These are phyloP conservation scores for Poeciliopsis retropinna DNA, from an alignment of 2,113 vertebrate genomes.

Conservation along the genomic window DNA sequence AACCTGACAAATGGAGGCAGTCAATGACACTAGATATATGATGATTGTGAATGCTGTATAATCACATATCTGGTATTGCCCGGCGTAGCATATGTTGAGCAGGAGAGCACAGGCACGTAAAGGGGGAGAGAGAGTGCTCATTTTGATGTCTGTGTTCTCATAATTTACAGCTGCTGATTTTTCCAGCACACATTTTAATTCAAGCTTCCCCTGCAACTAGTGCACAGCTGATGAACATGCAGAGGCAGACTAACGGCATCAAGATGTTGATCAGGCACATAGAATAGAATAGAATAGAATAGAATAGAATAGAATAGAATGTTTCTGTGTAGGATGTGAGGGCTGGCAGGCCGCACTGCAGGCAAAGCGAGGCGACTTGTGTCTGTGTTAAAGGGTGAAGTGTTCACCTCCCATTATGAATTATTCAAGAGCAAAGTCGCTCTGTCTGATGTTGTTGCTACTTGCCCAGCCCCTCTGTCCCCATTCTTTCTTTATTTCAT, in stretches of 20 bases:
- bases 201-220: neutral
- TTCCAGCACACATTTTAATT: neutral
- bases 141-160: slow-evolving; percentile 34
- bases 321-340: slow-evolving; percentile 38
- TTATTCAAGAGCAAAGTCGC: slow-evolving; percentile 76
- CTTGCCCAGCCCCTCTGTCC: slow-evolving; percentile 66
- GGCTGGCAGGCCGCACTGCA: slow-evolving; percentile 72
- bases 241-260: slow-evolving; percentile 5
- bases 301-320: slow-evolving; percentile 4
- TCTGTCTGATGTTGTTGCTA: slow-evolving; percentile 76
- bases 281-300: slow-evolving; percentile 4
- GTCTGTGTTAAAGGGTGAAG: slow-evolving; percentile 79
- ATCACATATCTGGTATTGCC: slow-evolving; percentile 33
- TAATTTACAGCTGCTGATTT: slow-evolving; percentile 14
- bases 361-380: slow-evolving; percentile 72
- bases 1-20: slow-evolving; percentile 15
- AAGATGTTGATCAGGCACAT: slow-evolving; percentile 25
- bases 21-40: slow-evolving; percentile 22
- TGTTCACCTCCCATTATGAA: slow-evolving; percentile 81
- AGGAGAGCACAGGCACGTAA: slow-evolving; percentile 12
- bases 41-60: slow-evolving; percentile 13
- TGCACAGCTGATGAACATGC: slow-evolving; percentile 15
- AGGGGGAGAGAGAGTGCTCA: neutral
- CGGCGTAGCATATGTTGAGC: slow-evolving; percentile 15
- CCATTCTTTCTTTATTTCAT: slow-evolving; percentile 43